Evolutionary conservation across 2,113 vertebrate genomes (phyloP).

Genomic region (Hippocampus barbouri): DNA sequence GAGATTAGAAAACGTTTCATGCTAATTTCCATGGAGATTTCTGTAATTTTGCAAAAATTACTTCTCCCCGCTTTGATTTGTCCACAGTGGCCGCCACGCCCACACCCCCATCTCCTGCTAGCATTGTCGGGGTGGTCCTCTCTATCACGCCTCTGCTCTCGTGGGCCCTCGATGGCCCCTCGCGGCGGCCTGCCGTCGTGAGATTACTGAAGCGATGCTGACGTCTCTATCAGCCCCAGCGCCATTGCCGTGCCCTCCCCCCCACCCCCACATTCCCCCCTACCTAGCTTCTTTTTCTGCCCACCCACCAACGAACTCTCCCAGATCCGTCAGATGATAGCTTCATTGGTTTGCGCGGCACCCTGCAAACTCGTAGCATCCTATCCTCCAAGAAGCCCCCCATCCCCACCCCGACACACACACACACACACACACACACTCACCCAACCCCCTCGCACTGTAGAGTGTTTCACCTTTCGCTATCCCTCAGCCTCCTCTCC

Average conservation of each 20-base stretch:
- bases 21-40: constrained; percentile 99
- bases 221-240: constrained; percentile 88
- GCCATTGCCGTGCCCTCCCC: constrained; percentile 76
- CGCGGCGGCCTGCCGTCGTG: constrained; percentile 81
- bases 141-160: constrained; percentile 81
- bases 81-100: constrained; percentile 57
- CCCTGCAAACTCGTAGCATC: constrained; percentile 55
- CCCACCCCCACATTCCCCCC: constrained; percentile 56
- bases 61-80: constrained; percentile 90
- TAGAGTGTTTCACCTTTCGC: constrained; percentile 78
- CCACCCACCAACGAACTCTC: constrained; percentile 68
- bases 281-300: constrained; percentile 45
- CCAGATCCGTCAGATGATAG: constrained; percentile 93
- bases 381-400: constrained; percentile 41
- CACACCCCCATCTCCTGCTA: constrained; percentile 69
- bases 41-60: constrained; percentile 97
- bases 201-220: constrained; percentile 88
- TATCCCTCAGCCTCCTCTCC: constrained; percentile 75
- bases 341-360: constrained; percentile 78
- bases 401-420: constrained; percentile 46
- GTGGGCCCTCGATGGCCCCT: constrained; percentile 79
- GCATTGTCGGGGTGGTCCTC: constrained; percentile 86
- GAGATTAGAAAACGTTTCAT: constrained; percentile 99
- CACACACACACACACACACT: neutral
- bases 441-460: constrained; percentile 60